Evolutionary conservation across 1,140 invertebrate genomes (phyloP), one percentile per base, ranked within the genome.

Genomic region (Aphelenchoides besseyi): DNA sequence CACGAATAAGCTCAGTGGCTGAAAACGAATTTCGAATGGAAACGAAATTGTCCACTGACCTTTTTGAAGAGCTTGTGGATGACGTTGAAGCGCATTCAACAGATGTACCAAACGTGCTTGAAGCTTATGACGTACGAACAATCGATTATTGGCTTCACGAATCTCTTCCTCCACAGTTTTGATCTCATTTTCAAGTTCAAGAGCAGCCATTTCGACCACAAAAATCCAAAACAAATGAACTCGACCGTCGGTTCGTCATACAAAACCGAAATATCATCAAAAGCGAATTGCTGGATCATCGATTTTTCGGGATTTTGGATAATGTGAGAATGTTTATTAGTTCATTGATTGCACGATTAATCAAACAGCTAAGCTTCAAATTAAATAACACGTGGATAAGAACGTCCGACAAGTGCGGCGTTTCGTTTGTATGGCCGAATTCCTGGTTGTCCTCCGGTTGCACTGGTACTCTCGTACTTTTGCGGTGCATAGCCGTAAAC

Each of bases 111-210:
- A 70, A 32, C 74, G 81, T 72, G 87, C 87, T 86, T 98, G 94
- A 74, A 99, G 86, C 3, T 93, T 93, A 86, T 99, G 97, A 80
- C 97, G 88, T 26, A 99, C 87, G 86, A 98, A 99, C 18, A 93
- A 97, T 76, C 96, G 89, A 71, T 94, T 92, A n/a, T 85, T 99
- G 95, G 85, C 94, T 91, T 85, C 96, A 95, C 18, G 97, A 88
- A 99, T 99, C 87, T 94, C 97, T 87, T 99, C 95, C 87, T 94
- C 55, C 5, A 59, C 55, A 33, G 18, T 5, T 23, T 8, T 8
- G 55, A 59, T 59, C 55, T 59, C 41, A 23, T 48, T 23, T 12
- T 12, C 41, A 23, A 48, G 41, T 23, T 48, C 41, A 48, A 23
- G 12, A 23, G 41, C 41, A 23, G 41, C 41, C 41, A 48, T 48